phyloP scores from a whole-genome alignment of 2,888 invertebrate genomes.

The Ferrisia virgata region DNA sequence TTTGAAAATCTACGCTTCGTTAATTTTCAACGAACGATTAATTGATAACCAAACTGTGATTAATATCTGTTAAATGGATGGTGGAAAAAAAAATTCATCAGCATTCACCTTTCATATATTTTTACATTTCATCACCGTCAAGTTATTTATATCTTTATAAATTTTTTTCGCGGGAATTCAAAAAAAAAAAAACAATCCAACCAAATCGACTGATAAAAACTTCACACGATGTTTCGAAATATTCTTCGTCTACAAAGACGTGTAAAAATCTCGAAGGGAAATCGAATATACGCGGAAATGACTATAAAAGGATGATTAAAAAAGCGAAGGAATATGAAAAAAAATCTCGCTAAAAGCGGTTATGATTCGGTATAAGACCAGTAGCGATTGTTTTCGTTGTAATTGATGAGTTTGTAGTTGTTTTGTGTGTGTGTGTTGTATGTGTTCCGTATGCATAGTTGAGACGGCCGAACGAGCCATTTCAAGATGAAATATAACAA shows the following conservation, averaged over 20 bases:
- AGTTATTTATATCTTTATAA: neutral
- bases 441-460: too few relatives aligned
- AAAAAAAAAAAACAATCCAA: neutral
- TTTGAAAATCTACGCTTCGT: too few relatives aligned
- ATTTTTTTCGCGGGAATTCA: neutral
- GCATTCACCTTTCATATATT: too few relatives aligned
- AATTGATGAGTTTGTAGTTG: neutral
- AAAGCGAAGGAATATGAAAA: neutral
- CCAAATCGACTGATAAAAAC: neutral
- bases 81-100: too few relatives aligned
- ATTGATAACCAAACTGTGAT: too few relatives aligned
- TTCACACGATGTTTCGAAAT: neutral
- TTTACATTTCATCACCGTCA: neutral
- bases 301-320: too few relatives aligned
- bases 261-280: too few relatives aligned
- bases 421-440: neutral
- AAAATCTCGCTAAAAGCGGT: slow-evolving; percentile 7
- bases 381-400: neutral
- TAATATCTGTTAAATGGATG: too few relatives aligned
- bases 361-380: neutral
- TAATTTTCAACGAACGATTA: too few relatives aligned
- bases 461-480: neutral
- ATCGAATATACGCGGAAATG: too few relatives aligned
- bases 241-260: neutral
- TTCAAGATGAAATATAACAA: neutral